Evolutionary conservation across 2,888 invertebrate species (phyloP).

Genomic region (Drosophila borealis): DNA sequence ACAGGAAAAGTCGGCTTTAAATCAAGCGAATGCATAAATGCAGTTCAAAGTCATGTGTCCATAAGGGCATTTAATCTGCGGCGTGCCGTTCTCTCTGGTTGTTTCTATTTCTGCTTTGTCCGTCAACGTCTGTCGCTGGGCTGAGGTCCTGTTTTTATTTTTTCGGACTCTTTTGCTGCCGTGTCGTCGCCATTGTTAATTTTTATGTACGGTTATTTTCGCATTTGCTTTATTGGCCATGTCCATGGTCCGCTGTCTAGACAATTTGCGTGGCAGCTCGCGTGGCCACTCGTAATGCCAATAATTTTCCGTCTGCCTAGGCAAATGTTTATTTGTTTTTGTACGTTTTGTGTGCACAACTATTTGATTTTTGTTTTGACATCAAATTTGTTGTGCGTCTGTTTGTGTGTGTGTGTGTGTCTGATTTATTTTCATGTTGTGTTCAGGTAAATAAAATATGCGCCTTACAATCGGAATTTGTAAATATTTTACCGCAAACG

Average conservation of each 20-base stretch:
- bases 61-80: no score
- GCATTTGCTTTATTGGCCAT: constrained; percentile 77
- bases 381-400: constrained; percentile 33
- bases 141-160: constrained; percentile 45
- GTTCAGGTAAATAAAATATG: constrained; percentile 58
- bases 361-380: constrained; percentile 61
- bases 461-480: constrained; percentile 36
- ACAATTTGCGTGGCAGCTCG: constrained; percentile 34
- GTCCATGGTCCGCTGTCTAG: constrained; percentile 55
- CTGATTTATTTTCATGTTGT: constrained; percentile 51
- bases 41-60: no score
- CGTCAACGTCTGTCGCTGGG: constrained; percentile 37
- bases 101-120: constrained; percentile 29
- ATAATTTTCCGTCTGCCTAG: constrained; percentile 28
- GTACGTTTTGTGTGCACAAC: constrained; percentile 34
- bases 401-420: constrained; percentile 10
- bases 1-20: no score
- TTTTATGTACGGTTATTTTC: constrained; percentile 66
- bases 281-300: constrained; percentile 2
- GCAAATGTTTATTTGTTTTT: constrained; percentile 21
- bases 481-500: constrained; percentile 60
- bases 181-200: constrained; percentile 77
- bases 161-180: constrained; percentile 58
- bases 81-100: neutral
- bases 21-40: no score